phyloP scores from a whole-genome alignment of 1,140 invertebrate genomes.

The Rhopalosiphum padi region DNA sequence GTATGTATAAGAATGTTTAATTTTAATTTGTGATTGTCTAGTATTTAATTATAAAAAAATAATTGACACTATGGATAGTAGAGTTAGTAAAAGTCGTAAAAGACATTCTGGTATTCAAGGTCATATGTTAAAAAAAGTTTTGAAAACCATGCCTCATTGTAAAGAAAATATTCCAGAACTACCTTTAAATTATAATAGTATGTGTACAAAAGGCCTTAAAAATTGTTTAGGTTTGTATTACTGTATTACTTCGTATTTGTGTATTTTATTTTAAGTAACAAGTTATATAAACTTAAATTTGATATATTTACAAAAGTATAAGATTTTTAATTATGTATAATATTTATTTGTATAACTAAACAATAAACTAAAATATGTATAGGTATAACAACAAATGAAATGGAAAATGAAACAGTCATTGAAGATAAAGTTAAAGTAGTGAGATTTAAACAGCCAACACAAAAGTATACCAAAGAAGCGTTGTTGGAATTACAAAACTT shows the following conservation, averaged over 20 bases:
- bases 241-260: background rate
- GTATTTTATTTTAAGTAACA: background rate
- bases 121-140: constrained; percentile 46
- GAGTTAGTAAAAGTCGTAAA: constrained; percentile 28
- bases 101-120: constrained; percentile 41
- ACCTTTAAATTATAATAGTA: constrained; percentile 28
- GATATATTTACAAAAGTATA: background rate
- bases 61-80: constrained; percentile 50
- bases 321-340: background rate
- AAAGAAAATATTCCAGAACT: constrained; percentile 53
- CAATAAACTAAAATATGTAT: background rate
- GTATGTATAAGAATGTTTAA: background rate
- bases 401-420: constrained; percentile 27
- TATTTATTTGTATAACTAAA: constrained; percentile 1
- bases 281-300: background rate
- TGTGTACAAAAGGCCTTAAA: constrained; percentile 27
- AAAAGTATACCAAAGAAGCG: constrained; percentile 51
- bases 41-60: background rate
- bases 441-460: constrained; percentile 37
- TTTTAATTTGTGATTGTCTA: constrained; percentile 31
- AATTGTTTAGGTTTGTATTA: constrained; percentile 38
- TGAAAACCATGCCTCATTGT: constrained; percentile 47
- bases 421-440: constrained; percentile 54
- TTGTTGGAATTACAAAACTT: constrained; percentile 52
- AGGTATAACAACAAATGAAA: constrained; percentile 45